Conservation (phyloP, 2,797 vertebrate species). For the Leptatherina wallacei region DNA sequence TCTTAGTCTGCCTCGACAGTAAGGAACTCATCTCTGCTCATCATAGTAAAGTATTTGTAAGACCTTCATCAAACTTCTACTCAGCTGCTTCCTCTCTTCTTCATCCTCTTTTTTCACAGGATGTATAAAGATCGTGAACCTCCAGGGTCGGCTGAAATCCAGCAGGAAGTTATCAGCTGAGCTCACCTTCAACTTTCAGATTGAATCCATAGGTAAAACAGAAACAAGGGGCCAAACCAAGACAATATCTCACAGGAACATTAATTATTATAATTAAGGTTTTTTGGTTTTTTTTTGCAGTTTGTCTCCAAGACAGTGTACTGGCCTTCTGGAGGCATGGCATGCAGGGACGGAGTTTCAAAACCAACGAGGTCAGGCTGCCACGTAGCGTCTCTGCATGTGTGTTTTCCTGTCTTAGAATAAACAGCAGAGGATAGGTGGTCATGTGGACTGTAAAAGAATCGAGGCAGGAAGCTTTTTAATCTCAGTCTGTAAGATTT, state of each 20-base stretch:
- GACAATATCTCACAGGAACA: not conserved
- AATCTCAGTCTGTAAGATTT: no score
- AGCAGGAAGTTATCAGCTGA: slow-evolving; percentile 93
- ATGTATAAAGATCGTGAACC: slow-evolving; percentile 96
- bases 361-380: slow-evolving; percentile 90
- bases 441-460: no score
- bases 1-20: slow-evolving; percentile 94
- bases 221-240: not conserved
- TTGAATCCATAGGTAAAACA: slow-evolving; percentile 91
- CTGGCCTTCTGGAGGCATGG: slow-evolving; percentile 98
- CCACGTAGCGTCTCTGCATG: not conserved
- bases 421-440: not conserved
- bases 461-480: no score
- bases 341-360: slow-evolving; percentile 98
- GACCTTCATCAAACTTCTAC: not conserved
- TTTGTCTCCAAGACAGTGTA: slow-evolving; percentile 97
- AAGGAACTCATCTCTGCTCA: slow-evolving; percentile 65
- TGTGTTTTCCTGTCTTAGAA: not conserved
- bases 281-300: slow-evolving; percentile 65
- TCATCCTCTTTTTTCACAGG: slow-evolving; percentile 71
- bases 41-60: not conserved
- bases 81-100: not conserved
- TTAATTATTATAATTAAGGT: not conserved
- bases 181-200: slow-evolving; percentile 95
- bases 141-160: slow-evolving; percentile 93